These are phyloP conservation scores for Wasmannia auropunctata DNA, from an alignment of 1,140 invertebrate genomes.

Conservation along the genomic window DNA sequence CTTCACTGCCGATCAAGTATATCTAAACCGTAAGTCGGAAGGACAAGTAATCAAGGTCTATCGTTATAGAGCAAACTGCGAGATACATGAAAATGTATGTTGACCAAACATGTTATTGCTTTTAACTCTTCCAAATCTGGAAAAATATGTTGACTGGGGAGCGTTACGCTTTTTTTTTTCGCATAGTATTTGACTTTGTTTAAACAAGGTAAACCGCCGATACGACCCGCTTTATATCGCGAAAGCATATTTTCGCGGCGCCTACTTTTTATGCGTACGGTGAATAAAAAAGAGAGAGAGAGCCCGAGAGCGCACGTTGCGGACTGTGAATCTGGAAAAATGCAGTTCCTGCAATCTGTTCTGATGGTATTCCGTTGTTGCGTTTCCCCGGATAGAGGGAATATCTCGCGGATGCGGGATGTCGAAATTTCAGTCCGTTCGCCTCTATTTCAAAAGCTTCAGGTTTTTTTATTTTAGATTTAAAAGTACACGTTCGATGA, in stretches of 20 bases:
- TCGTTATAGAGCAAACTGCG: constrained; percentile 7
- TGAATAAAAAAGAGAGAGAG: constrained; percentile 37
- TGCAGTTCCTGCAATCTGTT: constrained; percentile 26
- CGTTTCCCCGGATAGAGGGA: constrained; percentile 11
- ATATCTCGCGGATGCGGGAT: constrained; percentile 15
- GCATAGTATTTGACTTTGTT: constrained; percentile 41
- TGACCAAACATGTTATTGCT: constrained; percentile 55
- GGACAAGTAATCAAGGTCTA: not conserved
- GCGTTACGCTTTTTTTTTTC: constrained; percentile 4
- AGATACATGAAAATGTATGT: constrained; percentile 26
- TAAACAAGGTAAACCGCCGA: constrained; percentile 39
- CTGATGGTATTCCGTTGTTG: constrained; percentile 16
- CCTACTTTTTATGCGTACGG: constrained; percentile 11
- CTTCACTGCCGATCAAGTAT: not conserved
- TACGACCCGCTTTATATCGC: constrained; percentile 1
- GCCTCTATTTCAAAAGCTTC: constrained; percentile 14
- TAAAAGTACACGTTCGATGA: not conserved
- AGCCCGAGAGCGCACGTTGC: not conserved
- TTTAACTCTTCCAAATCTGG: constrained; percentile 34
- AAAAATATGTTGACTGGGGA: constrained; percentile 42
- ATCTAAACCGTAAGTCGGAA: not conserved
- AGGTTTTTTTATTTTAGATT: constrained; percentile 13
- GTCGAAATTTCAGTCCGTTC: constrained; percentile 20
- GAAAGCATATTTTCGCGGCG: constrained; percentile 26
- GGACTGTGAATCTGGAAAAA: constrained; percentile 23